Conservation (phyloP, 2,797 vertebrate species). For the Chiroxiphia lanceolata region DNA sequence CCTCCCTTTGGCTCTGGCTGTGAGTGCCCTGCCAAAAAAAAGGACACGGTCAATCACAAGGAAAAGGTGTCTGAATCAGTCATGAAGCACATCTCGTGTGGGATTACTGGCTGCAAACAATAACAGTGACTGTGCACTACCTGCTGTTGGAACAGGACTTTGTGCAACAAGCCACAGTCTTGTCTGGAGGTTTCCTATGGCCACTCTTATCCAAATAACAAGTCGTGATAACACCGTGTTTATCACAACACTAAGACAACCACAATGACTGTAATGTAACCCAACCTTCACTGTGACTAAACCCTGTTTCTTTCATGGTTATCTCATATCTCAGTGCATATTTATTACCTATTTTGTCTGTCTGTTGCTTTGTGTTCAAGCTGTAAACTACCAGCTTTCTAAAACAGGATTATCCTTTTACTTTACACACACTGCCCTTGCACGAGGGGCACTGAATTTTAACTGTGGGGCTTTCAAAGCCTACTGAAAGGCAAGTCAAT, state of each 20-base stretch:
- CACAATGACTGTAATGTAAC: not conserved
- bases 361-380: not conserved
- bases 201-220: not conserved
- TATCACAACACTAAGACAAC: slow-evolving; percentile 11
- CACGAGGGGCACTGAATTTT: not conserved
- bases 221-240: not conserved
- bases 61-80: slow-evolving; percentile 19
- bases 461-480: not conserved
- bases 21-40: not conserved
- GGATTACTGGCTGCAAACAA: not conserved
- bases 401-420: not conserved
- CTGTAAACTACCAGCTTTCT: not conserved
- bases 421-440: not conserved
- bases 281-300: not conserved
- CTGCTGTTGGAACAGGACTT: not conserved
- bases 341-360: not conserved
- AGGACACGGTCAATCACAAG: not conserved
- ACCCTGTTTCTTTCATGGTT: not conserved
- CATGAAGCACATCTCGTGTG: not conserved
- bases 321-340: not conserved
- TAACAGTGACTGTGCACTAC: not conserved
- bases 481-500: not conserved
- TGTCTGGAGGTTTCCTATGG: slow-evolving; percentile 11
- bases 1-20: not conserved
- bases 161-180: not conserved